A percentile compares a stretch with the other conserved stretches of the same genome.
These are phyloP conservation scores for Diplogasteroides magnus DNA, from an alignment of 1,140 invertebrate species.

Conservation along the genomic window DNA sequence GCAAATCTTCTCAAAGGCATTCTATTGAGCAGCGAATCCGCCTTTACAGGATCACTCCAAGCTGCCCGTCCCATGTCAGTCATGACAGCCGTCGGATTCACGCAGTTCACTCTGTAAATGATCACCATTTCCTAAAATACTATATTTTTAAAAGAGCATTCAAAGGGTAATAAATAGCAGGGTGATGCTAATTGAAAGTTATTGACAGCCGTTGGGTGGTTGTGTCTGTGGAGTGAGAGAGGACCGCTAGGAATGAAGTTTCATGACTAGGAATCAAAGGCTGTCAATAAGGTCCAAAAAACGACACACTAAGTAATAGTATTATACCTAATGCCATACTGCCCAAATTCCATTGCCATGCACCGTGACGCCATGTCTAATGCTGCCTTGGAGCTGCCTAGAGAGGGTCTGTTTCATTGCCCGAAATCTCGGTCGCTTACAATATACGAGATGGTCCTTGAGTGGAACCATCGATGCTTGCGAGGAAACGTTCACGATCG, in stretches of 20 bases:
- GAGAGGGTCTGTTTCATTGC: no score
- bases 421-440: neutral
- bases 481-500: neutral
- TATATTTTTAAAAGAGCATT: no score
- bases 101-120: neutral
- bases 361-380: neutral
- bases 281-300: neutral
- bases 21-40: neutral
- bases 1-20: neutral
- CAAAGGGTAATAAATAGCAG: no score
- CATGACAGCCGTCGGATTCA: neutral
- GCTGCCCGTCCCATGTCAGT: neutral
- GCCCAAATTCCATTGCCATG: neutral
- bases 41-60: neutral
- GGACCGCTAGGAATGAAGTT: neutral
- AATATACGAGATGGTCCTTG: neutral
- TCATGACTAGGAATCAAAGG: neutral
- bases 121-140: no score
- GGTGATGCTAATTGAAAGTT: no score
- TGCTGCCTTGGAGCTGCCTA: neutral
- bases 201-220: neutral
- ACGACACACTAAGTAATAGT: no score
- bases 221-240: neutral
- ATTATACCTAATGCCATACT: neutral
- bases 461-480: neutral